Percentiles rank a stretch among this genome's conserved stretches.
Conservation (phyloP, 2,888 invertebrate genomes). For the Oxystoma pomonae region DNA sequence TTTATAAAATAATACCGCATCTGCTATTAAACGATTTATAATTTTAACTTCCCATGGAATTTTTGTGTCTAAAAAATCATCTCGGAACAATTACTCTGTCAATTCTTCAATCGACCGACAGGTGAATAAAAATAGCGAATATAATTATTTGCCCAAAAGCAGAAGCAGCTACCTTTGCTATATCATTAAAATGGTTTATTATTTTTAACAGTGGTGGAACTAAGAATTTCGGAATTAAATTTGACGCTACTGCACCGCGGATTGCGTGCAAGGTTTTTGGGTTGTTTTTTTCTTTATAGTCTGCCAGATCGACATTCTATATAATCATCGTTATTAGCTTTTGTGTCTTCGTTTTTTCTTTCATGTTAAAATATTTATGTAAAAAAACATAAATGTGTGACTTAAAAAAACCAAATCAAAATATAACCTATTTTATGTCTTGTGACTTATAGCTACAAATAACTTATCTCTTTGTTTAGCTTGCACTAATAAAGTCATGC, state of each 20-base stretch:
- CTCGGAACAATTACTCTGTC: slow-evolving; percentile 23
- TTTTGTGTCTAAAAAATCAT: not conserved
- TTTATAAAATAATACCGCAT: too few species aligned
- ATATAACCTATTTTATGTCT: too few species aligned
- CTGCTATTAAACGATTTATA: too few species aligned
- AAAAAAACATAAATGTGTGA: too few species aligned
- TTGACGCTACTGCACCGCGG: not conserved
- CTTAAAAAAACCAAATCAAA: too few species aligned
- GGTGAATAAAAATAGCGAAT: slow-evolving; percentile 23
- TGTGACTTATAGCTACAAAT: too few species aligned
- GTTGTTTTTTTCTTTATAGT: slow-evolving; percentile 1
- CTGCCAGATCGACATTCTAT: not conserved
- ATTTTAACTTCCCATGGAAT: too few species aligned
- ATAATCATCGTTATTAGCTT: slow-evolving; percentile 1
- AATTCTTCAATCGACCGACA: slow-evolving; percentile 18
- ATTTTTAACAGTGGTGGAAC: slow-evolving; percentile 3
- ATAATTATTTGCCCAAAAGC: slow-evolving; percentile 13
- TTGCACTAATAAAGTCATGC: too few species aligned
- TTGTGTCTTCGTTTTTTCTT: too few species aligned
- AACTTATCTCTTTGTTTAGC: too few species aligned
- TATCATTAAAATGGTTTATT: slow-evolving; percentile 5
- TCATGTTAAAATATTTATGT: too few species aligned
- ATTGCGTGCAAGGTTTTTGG: not conserved
- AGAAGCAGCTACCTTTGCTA: not conserved
- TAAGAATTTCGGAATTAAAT: slow-evolving; percentile 4